Evolutionary conservation across 2,888 invertebrate species (phyloP).

Genomic region (Cerceris rybyensis): DNA sequence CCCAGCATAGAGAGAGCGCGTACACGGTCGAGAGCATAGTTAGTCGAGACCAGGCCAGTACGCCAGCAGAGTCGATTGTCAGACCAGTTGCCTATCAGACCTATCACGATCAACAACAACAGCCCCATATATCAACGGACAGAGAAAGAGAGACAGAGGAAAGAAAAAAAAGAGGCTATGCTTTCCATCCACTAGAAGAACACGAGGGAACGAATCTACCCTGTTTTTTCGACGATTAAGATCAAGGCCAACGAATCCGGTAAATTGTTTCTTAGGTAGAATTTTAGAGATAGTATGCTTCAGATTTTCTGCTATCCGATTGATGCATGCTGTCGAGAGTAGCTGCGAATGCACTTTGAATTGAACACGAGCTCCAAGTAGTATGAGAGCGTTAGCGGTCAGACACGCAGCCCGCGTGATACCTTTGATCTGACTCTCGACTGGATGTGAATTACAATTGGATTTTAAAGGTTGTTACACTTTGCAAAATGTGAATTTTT

Average conservation of each 20-base stretch:
- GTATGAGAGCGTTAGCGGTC: conserved; percentile 25
- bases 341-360: too few species aligned
- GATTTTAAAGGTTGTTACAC: too few species aligned
- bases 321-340: neutral
- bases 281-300: neutral
- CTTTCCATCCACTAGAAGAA: neutral
- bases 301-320: neutral
- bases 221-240: neutral
- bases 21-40: conserved; percentile 44
- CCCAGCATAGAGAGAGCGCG: conserved; percentile 51
- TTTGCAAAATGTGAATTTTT: too few species aligned
- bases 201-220: neutral
- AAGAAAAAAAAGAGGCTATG: neutral
- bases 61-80: conserved; percentile 24
- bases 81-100: neutral
- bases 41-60: conserved; percentile 54
- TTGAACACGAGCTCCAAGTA: conserved; percentile 9
- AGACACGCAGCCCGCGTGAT: conserved; percentile 4
- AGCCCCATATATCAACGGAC: neutral
- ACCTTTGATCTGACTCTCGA: neutral
- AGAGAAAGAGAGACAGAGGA: neutral
- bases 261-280: conserved; percentile 24
- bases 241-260: conserved; percentile 14
- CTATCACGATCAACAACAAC: neutral
- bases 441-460: neutral